Evolutionary conservation across 2,797 vertebrate genomes (phyloP).

Genomic region (Leucoraja ocellata): DNA sequence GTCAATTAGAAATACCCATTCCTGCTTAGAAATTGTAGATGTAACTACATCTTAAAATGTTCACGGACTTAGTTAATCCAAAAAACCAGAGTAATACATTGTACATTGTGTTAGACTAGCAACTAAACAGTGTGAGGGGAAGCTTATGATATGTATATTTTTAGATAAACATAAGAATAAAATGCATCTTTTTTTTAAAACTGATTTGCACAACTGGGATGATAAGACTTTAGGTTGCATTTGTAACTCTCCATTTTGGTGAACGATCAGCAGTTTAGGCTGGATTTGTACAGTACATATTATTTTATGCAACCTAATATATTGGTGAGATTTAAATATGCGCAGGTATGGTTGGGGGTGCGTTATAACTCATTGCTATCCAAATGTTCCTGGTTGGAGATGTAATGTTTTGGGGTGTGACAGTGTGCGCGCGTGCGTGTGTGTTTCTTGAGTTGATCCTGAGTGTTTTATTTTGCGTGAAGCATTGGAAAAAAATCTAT

Average conservation of each 20-base stretch:
- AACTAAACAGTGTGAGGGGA: neutral
- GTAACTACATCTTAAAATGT: neutral
- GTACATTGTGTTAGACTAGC: neutral
- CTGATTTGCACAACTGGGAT: neutral
- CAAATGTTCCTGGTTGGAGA: neutral
- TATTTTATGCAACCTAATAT: neutral
- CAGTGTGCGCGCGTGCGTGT: neutral
- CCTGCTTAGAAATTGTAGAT: no score
- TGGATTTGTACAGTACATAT: neutral
- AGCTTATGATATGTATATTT: neutral
- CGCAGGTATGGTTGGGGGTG: neutral
- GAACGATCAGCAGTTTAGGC: no score
- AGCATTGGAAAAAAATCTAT: neutral
- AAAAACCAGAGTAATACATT: neutral
- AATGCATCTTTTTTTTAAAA: neutral
- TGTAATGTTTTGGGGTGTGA: neutral
- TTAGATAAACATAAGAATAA: neutral
- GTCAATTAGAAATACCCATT: neutral
- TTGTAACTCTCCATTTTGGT: neutral
- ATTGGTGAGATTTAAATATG: conserved; percentile 16
- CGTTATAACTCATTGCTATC: neutral
- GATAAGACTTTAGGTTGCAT: neutral
- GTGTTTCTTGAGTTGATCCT: neutral
- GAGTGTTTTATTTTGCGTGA: neutral
- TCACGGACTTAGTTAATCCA: neutral